These are phyloP conservation scores for Pygmarrhopalites habei DNA, from an alignment of 1,140 invertebrate species.

Conservation along the genomic window DNA sequence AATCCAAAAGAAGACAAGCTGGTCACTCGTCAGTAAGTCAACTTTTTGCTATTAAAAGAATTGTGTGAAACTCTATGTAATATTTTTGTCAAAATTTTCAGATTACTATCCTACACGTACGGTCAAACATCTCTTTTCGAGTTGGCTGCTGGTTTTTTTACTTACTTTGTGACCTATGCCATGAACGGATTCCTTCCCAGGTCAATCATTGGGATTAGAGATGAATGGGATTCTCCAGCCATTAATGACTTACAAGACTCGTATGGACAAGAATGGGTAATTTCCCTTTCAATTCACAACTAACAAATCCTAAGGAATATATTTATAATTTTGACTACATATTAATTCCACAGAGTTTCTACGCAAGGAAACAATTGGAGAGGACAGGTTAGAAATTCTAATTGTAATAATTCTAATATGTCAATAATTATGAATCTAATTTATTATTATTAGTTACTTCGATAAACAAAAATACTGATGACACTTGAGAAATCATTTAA, in stretches of 20 bases:
- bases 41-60: background rate
- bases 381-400: constrained; percentile 61
- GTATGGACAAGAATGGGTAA: constrained; percentile 57
- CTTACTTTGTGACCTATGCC: constrained; percentile 55
- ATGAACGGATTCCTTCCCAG: constrained; percentile 54
- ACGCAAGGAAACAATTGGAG: constrained; percentile 55
- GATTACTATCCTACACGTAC: constrained; percentile 39
- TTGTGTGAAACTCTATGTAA: background rate
- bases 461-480: too few relatives aligned
- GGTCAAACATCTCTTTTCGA: constrained; percentile 47
- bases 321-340: background rate
- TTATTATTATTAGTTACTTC: too few relatives aligned
- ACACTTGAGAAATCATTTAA: too few relatives aligned
- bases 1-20: constrained; percentile 57
- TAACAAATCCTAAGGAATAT: background rate
- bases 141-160: constrained; percentile 47
- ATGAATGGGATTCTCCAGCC: constrained; percentile 52
- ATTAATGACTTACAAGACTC: constrained; percentile 54
- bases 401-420: too few relatives aligned
- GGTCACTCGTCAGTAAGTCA: constrained; percentile 46
- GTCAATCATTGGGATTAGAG: constrained; percentile 49
- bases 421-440: too few relatives aligned
- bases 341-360: constrained; percentile 50
- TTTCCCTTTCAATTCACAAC: background rate
- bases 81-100: background rate